phyloP scores from a whole-genome alignment of 2,888 invertebrate genomes.

The Cephus rjabovi region DNA sequence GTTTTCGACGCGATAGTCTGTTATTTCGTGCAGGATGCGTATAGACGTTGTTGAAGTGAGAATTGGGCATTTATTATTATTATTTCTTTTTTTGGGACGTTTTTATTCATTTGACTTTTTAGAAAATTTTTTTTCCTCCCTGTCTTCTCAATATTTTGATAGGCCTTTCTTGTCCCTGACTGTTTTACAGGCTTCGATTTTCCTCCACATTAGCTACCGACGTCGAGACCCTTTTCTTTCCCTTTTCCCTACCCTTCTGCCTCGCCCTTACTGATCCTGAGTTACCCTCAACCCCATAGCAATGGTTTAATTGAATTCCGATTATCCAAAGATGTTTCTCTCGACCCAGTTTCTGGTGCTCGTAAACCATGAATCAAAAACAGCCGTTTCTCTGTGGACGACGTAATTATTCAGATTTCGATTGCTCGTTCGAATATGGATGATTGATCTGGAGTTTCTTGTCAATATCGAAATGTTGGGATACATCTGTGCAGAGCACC shows the following conservation, averaged over 20 bases:
- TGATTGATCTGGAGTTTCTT: too few relatives aligned
- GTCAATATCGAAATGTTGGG: too few relatives aligned
- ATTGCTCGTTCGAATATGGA: constrained; percentile 36
- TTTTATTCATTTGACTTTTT: too few relatives aligned
- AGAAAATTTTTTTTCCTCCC: too few relatives aligned
- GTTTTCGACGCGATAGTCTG: too few relatives aligned
- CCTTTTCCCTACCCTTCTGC: constrained; percentile 7
- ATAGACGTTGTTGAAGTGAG: too few relatives aligned
- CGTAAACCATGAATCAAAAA: constrained; percentile 55
- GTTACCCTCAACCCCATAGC: constrained; percentile 37
- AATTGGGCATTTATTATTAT: too few relatives aligned
- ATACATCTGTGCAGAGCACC: constrained; percentile 23
- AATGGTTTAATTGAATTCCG: constrained; percentile 65
- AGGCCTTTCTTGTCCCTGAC: constrained; percentile 27
- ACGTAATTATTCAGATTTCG: constrained; percentile 62
- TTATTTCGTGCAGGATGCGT: too few relatives aligned
- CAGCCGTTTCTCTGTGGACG: constrained; percentile 54
- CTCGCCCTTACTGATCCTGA: constrained; percentile 15
- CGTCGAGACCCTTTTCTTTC: constrained; percentile 19
- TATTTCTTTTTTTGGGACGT: too few relatives aligned
- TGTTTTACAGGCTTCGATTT: constrained; percentile 42
- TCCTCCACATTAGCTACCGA: constrained; percentile 41
- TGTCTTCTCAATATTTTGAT: neutral
- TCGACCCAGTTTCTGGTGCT: neutral
- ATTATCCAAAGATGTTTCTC: constrained; percentile 60